Evolutionary conservation across 2,113 vertebrate genomes (phyloP), one percentile per base, ranked within the genome.

Genomic region (Orientallactaga bullata): DNA sequence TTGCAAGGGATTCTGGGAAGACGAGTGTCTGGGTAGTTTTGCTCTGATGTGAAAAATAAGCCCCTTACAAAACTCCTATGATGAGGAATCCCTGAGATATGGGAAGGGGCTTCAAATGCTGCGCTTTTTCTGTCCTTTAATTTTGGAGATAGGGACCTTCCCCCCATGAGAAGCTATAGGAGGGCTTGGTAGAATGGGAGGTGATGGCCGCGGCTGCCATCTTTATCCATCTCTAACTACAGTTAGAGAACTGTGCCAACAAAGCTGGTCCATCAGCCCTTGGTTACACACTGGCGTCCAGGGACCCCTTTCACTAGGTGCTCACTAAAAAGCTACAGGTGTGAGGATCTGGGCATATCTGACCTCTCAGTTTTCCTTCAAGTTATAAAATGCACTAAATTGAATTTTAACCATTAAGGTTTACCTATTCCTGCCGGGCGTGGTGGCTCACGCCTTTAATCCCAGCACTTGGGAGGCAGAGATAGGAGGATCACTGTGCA

Each of bases 401-500:
- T 68, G 76, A 87, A 80, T 85, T 89, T 91, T 71, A 89, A 66
- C 5, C 61, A 15, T 76, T 60, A 72, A 86, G 26, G 76, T 74
- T 82, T 88, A 88, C 90, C 20, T 88, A 16, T 60, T 74, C 71
- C 58, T n/a, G n/a, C n/a, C n/a, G n/a, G n/a, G n/a, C n/a, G n/a
- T n/a, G n/a, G n/a, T n/a, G n/a, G n/a, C n/a, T n/a, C n/a, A n/a
- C n/a, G n/a, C n/a, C n/a, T n/a, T n/a, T n/a, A n/a, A n/a, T n/a
- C n/a, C n/a, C n/a, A n/a, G n/a, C n/a, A n/a, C n/a, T n/a, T n/a
- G n/a, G n/a, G n/a, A n/a, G n/a, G n/a, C n/a, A n/a, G n/a, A n/a
- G n/a, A n/a, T n/a, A n/a, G n/a, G n/a, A n/a, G n/a, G n/a, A n/a
- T n/a, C n/a, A n/a, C n/a, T n/a, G n/a, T n/a, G n/a, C n/a, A n/a